Conservation (phyloP, 2,888 invertebrate genomes). For the Drosophila fulvimacula region DNA sequence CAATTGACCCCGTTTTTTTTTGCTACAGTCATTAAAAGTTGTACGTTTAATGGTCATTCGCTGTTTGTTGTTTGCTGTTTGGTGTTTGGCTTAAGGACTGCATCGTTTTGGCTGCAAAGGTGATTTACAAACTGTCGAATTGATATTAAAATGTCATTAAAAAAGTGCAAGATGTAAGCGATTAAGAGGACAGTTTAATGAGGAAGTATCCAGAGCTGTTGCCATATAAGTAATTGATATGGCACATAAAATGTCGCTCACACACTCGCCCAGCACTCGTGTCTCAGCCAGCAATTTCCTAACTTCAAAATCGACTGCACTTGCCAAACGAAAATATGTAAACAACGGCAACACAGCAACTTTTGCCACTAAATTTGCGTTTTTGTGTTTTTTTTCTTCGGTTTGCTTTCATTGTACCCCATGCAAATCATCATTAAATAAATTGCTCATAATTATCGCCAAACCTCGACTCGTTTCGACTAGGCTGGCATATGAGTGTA, state of each 20-base stretch:
- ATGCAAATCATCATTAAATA: constrained; percentile 74
- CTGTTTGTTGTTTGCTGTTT: constrained; percentile 2
- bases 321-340: constrained; percentile 2
- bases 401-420: constrained; percentile 36
- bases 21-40: constrained; percentile 28
- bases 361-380: not conserved
- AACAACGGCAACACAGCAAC: constrained; percentile 2
- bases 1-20: not conserved
- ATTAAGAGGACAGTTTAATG: constrained; percentile 8
- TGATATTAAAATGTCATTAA: constrained; percentile 22
- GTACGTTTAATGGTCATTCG: constrained; percentile 6
- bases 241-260: constrained; percentile 16
- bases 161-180: constrained; percentile 4
- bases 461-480: constrained; percentile 29
- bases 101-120: constrained; percentile 1
- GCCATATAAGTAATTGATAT: constrained; percentile 12
- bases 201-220: constrained; percentile 29
- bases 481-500: constrained; percentile 12
- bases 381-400: constrained; percentile 6
- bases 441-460: constrained; percentile 71
- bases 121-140: constrained; percentile 5
- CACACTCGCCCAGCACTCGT: constrained; percentile 15
- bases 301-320: constrained; percentile 14
- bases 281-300: constrained; percentile 5
- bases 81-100: constrained; percentile 1